Evolutionary conservation across 2,797 vertebrate genomes (phyloP).

Genomic region (Protonibea diacanthus): DNA sequence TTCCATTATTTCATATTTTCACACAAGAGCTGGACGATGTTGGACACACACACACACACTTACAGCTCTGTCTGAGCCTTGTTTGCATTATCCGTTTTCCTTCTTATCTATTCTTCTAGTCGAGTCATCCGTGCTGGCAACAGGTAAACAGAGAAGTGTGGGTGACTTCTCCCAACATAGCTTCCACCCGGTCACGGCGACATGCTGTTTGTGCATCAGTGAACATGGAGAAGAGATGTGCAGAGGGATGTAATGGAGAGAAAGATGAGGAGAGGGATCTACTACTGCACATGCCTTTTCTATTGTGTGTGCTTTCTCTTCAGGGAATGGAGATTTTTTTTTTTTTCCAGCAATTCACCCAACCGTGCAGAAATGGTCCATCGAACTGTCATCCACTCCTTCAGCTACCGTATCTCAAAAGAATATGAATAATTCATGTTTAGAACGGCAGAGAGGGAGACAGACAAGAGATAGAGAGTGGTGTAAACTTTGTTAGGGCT

Average conservation of each 20-base stretch:
- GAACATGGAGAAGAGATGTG: not conserved
- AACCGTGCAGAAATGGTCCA: conserved; percentile 24
- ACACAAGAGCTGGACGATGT: not conserved
- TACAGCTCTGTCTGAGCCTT: not conserved
- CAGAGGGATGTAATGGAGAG: not conserved
- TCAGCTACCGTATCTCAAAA: not conserved
- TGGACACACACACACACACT: not conserved
- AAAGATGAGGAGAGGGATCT: not conserved
- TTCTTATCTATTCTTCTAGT: not conserved
- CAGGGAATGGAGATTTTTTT: not conserved
- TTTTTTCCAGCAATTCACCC: not conserved
- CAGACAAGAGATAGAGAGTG: not conserved
- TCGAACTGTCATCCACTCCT: conserved; percentile 27
- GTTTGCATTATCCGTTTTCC: not conserved
- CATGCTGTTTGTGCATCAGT: not conserved
- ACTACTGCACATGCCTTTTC: not conserved
- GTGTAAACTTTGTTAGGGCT: not conserved
- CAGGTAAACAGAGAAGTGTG: not conserved
- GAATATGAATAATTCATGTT: conserved; percentile 7
- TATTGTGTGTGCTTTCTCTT: conserved; percentile 1
- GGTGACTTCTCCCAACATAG: not conserved
- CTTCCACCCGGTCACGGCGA: not conserved
- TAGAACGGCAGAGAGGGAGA: not conserved
- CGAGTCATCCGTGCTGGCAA: not conserved
- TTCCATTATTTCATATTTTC: not conserved